A percentile compares a stretch with the other conserved stretches of the same genome.
Conservation (phyloP, 2,888 invertebrate species). For the Nomada fucata region DNA sequence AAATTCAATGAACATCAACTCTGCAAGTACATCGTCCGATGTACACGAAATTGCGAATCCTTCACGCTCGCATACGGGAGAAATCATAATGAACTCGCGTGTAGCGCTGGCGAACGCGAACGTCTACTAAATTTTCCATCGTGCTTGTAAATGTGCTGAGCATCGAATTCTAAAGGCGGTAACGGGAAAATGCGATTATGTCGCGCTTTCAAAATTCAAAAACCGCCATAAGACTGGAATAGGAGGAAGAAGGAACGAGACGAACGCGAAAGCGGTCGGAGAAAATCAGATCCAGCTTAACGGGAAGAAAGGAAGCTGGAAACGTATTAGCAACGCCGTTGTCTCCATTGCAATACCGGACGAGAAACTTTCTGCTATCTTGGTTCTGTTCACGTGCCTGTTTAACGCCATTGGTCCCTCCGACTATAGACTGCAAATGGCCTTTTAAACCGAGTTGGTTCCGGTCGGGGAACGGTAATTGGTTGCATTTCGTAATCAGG, state of each 20-base stretch:
- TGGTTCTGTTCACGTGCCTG: neutral
- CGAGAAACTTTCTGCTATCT: neutral
- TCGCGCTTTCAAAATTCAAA: conserved; percentile 66
- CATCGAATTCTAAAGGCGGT: conserved; percentile 31
- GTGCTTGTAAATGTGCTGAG: neutral
- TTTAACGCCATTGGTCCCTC: neutral
- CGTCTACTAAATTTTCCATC: conserved; percentile 60
- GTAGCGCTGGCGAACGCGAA: conserved; percentile 31
- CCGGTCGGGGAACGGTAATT: neutral
- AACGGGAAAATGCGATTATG: conserved; percentile 64
- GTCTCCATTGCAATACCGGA: conserved; percentile 34
- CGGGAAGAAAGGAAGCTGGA: conserved; percentile 20
- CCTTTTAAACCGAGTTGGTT: neutral
- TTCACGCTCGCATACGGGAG: neutral
- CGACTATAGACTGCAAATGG: neutral
- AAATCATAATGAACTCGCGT: conserved; percentile 24
- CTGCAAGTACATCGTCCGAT: neutral
- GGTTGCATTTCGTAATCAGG: neutral
- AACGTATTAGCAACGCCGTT: conserved; percentile 30
- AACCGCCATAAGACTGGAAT: conserved; percentile 21
- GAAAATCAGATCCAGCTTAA: conserved; percentile 62
- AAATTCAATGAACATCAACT: neutral
- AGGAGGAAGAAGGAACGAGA: neutral
- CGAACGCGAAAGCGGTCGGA: conserved; percentile 26
- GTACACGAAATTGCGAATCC: neutral